These are phyloP conservation scores for Clarias fuscus DNA, from an alignment of 2,797 vertebrate genomes.

Conservation along the genomic window DNA sequence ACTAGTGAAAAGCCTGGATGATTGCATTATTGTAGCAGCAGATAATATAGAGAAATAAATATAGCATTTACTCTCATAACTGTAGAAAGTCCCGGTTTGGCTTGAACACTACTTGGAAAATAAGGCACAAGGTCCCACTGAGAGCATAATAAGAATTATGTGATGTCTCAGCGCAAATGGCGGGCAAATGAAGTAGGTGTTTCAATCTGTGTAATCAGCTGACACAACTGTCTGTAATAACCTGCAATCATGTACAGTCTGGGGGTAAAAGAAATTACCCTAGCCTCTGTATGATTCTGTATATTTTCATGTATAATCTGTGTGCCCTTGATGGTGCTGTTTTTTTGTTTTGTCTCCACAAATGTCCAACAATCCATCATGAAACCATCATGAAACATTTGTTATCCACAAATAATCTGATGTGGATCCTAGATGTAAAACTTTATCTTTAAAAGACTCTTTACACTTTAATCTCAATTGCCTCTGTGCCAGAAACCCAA, in stretches of 20 bases:
- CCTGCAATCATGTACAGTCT: neutral
- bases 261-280: neutral
- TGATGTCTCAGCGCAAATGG: neutral
- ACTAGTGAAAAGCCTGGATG: too few relatives aligned
- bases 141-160: neutral
- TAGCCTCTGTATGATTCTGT: neutral
- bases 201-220: neutral
- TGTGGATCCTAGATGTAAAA: neutral
- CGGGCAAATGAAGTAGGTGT: neutral
- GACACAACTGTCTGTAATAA: neutral
- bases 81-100: too few relatives aligned
- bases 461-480: neutral
- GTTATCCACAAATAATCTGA: neutral
- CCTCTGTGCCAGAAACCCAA: neutral
- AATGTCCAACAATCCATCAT: neutral
- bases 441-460: neutral
- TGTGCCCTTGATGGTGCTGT: neutral
- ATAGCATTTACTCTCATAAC: too few relatives aligned
- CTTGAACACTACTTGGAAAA: too few relatives aligned
- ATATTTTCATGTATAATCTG: too few relatives aligned
- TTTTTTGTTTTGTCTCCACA: neutral
- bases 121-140: neutral
- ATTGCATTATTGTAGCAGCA: too few relatives aligned
- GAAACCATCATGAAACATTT: neutral
- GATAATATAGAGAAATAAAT: too few relatives aligned